Base-by-base conservation (phyloP, 2,797 vertebrate genomes). In the Xenopus petersii region DNA sequence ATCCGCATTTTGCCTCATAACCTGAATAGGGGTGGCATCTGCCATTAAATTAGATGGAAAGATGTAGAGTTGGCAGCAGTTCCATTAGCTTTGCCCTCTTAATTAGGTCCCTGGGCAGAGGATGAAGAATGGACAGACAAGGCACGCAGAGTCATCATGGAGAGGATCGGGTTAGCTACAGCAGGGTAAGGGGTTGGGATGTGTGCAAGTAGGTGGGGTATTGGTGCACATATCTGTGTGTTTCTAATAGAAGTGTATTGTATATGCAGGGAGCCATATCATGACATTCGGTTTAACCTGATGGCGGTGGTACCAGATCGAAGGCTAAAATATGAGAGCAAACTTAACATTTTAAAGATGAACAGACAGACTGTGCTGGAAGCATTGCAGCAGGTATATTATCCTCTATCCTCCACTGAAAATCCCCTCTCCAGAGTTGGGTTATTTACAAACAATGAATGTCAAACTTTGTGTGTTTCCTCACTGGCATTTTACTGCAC, bases 91-190 rank as follows among this genome's bases (percentile, higher is more conserved):
- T 42, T 42, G 4, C 36, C 36, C 36, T 42, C 36, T 42, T 7
- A 6, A 6, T 42, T 75, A 99, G 97, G 98, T 55, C 98, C 97
- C 0, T 99, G 98, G 98, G 95, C 95, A 63, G 98, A 99, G n/a
- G 96, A 99, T 0, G 97, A 99, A 80, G 98, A 99, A 79, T 99
- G 98, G 98, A 99, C 98, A 0, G 98, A 99, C 85, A 99, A 99
- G 87, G 98, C 98, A 74, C 93, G 98, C 12, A 89, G 98, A 58
- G 98, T 99, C 16, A 99, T 99, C 84, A 99, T 99, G 97, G 98
- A 98, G 83, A 91, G 98, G 80, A 99, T 99, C 2, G 98, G 98
- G 75, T 87, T 99, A 62, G 98, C 98, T 70, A 99, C 97, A 71
- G 98, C 97, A 82, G 98, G 98, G 98, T 99, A 89, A 89, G 81